Evolutionary conservation across 2,888 invertebrate genomes (phyloP).

Genomic region (Tipula helvola): DNA sequence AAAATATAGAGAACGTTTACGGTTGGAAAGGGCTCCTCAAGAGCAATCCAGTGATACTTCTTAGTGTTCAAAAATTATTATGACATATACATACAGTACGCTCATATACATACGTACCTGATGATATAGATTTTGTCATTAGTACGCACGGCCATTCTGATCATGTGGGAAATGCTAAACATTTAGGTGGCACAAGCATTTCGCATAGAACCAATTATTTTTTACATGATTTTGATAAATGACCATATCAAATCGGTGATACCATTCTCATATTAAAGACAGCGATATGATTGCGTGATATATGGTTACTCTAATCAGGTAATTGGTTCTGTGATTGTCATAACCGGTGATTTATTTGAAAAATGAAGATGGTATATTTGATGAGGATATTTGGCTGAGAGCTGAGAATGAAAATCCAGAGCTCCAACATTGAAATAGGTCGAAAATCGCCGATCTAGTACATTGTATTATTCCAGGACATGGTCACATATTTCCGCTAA

Average conservation of each 20-base stretch:
- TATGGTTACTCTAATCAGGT: slow-evolving; percentile 34
- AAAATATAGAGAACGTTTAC: too few species aligned
- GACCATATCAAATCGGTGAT: slow-evolving; percentile 40
- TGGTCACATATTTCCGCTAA: slow-evolving; percentile 68
- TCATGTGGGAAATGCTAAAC: slow-evolving; percentile 80
- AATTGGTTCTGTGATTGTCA: slow-evolving; percentile 29
- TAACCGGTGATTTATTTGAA: slow-evolving; percentile 80
- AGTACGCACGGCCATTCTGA: slow-evolving; percentile 92
- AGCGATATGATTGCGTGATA: slow-evolving; percentile 56
- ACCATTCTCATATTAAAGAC: slow-evolving; percentile 62
- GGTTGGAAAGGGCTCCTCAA: too few species aligned
- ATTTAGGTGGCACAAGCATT: slow-evolving; percentile 70
- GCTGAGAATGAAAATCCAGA: slow-evolving; percentile 59
- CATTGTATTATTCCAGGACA: slow-evolving; percentile 87
- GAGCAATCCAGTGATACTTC: too few species aligned
- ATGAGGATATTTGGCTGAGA: slow-evolving; percentile 63
- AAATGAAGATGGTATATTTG: slow-evolving; percentile 61
- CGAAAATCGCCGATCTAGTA: slow-evolving; percentile 52
- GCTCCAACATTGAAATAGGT: slow-evolving; percentile 56
- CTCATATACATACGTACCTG: too few species aligned
- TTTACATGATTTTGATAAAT: slow-evolving; percentile 52
- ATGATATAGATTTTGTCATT: slow-evolving; percentile 61
- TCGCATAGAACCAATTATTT: slow-evolving; percentile 58
- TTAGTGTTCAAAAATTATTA: too few species aligned
- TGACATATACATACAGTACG: too few species aligned